Conservation (phyloP, 2,797 vertebrate genomes). For the Takifugu ocellatus region DNA sequence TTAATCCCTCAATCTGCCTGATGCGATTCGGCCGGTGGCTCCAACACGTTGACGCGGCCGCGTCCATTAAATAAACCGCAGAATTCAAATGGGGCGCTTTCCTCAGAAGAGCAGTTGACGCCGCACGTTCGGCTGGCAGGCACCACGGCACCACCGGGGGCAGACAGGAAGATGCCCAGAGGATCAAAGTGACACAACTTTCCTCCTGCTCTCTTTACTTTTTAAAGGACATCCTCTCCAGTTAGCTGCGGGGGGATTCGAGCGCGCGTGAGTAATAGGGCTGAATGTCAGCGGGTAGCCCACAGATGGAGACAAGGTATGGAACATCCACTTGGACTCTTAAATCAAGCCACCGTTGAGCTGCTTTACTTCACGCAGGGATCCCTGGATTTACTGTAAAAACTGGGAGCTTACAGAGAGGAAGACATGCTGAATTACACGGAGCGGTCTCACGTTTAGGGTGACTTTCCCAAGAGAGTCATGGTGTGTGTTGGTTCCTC, state of each 20-base stretch:
- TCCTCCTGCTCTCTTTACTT: slow-evolving; percentile 50
- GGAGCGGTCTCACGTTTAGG: too few species aligned
- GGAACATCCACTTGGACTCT: slow-evolving; percentile 49
- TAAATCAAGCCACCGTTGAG: slow-evolving; percentile 52
- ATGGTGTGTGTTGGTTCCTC: too few species aligned
- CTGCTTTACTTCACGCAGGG: slow-evolving; percentile 12
- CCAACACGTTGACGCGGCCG: slow-evolving; percentile 18
- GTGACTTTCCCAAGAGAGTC: too few species aligned
- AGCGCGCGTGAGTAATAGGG: slow-evolving; percentile 70
- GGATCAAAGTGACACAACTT: slow-evolving; percentile 54
- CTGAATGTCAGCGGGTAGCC: slow-evolving; percentile 73
- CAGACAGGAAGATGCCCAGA: slow-evolving; percentile 43
- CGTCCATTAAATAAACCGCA: slow-evolving; percentile 32
- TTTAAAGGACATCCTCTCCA: slow-evolving; percentile 68
- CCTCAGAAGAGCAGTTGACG: slow-evolving; percentile 32
- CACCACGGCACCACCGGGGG: slow-evolving; percentile 28
- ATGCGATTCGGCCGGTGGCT: slow-evolving; percentile 12
- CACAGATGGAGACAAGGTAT: slow-evolving; percentile 57
- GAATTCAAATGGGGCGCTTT: slow-evolving; percentile 16
- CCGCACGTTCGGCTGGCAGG: slow-evolving; percentile 10
- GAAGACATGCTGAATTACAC: background rate
- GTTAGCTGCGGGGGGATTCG: slow-evolving; percentile 60
- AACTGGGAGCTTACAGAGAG: slow-evolving; percentile 2
- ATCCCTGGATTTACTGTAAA: background rate
- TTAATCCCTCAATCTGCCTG: slow-evolving; percentile 10